Conservation (phyloP, 2,888 invertebrate genomes). For the Thumatha senex region DNA sequence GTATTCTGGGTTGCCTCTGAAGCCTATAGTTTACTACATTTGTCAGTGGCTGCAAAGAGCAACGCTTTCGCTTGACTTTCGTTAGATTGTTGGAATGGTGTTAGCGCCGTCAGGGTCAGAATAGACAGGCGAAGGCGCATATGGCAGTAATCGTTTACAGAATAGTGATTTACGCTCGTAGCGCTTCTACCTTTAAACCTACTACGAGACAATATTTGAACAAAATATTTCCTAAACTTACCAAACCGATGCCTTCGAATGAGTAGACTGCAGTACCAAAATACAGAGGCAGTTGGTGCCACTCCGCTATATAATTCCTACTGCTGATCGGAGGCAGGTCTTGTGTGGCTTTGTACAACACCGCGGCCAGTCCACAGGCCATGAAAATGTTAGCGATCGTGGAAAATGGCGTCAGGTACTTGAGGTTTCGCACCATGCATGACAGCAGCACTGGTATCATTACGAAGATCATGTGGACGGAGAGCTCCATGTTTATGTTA, state of each 20-base stretch:
- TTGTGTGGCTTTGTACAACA: slow-evolving; percentile 89
- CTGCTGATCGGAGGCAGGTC: slow-evolving; percentile 86
- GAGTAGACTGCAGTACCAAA: slow-evolving; percentile 98
- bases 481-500: slow-evolving; percentile 84
- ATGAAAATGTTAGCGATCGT: slow-evolving; percentile 95
- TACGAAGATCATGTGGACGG: slow-evolving; percentile 89
- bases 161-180: too few relatives aligned
- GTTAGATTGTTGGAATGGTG: too few relatives aligned
- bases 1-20: too few relatives aligned
- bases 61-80: too few relatives aligned
- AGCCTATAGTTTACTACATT: too few relatives aligned
- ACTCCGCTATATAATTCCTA: slow-evolving; percentile 84
- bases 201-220: too few relatives aligned
- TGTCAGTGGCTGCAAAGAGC: too few relatives aligned
- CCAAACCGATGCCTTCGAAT: slow-evolving; percentile 97
- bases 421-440: slow-evolving; percentile 92
- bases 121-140: too few relatives aligned
- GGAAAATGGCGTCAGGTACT: slow-evolving; percentile 95
- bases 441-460: slow-evolving; percentile 88
- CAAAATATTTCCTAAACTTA: slow-evolving; percentile 61
- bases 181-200: too few relatives aligned
- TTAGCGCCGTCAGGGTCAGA: too few relatives aligned
- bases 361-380: slow-evolving; percentile 88
- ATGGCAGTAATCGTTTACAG: too few relatives aligned
- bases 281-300: slow-evolving; percentile 90